Evolutionary conservation across 2,113 vertebrate species (phyloP).

Genomic region (Zapus hudsonius): DNA sequence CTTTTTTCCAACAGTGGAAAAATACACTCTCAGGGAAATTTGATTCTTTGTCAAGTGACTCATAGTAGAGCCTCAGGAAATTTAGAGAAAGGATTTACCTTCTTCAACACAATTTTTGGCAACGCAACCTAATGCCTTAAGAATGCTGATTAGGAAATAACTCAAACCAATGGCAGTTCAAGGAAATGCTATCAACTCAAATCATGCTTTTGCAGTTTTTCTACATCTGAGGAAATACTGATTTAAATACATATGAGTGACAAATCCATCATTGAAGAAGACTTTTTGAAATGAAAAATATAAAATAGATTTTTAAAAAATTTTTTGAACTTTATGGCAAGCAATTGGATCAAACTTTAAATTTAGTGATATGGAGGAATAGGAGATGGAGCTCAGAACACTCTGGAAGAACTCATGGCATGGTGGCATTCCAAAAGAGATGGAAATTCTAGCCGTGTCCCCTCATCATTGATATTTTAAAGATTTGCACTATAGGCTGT

Average conservation of each 20-base stretch:
- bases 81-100: conserved; percentile 51
- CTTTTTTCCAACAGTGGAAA: conserved; percentile 58
- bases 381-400: not conserved
- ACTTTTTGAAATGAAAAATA: not conserved
- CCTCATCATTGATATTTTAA: conserved; percentile 9
- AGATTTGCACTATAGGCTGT: not conserved
- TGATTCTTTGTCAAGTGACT: conserved; percentile 64
- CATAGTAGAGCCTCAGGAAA: not conserved
- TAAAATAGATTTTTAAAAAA: not conserved
- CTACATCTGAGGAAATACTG: not conserved
- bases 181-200: conserved; percentile 26
- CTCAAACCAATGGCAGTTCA: not conserved
- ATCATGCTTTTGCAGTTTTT: conserved; percentile 4
- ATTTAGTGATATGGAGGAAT: not conserved
- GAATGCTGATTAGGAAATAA: conserved; percentile 56
- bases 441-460: not conserved
- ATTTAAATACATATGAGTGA: conserved; percentile 2
- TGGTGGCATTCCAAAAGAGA: not conserved
- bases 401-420: not conserved
- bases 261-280: not conserved
- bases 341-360: conserved; percentile 21
- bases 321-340: conserved; percentile 28
- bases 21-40: conserved; percentile 56
- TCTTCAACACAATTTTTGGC: conserved; percentile 50
- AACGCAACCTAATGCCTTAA: conserved; percentile 49